Conservation (phyloP, 2,113 vertebrate species). For the Sorex fumeus region DNA sequence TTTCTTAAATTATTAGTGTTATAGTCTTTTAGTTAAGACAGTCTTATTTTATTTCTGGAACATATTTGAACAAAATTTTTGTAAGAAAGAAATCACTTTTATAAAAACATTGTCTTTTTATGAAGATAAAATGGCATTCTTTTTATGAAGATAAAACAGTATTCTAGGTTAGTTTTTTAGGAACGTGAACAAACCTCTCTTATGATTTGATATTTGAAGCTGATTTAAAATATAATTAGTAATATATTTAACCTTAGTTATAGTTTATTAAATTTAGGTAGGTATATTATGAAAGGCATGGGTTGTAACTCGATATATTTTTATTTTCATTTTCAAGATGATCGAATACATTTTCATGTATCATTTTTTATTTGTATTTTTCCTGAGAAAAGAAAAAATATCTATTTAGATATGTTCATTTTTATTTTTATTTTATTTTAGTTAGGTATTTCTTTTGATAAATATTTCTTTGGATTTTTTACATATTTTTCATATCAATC, state of each 20-base stretch:
- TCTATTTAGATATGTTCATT: background rate
- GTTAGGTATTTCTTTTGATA: background rate
- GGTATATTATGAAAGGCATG: too few species aligned
- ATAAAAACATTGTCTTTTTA: background rate
- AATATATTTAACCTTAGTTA: too few species aligned
- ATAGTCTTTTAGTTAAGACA: background rate
- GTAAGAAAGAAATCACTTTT: background rate
- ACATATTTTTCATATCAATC: background rate
- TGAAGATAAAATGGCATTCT: background rate
- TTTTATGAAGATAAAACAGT: background rate
- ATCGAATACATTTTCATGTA: background rate
- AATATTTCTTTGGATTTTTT: background rate
- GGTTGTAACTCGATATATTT: background rate
- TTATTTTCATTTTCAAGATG: background rate
- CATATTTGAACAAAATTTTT: slow-evolving; percentile 8
- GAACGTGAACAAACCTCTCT: too few species aligned
- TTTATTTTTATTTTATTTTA: background rate
- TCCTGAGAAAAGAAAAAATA: background rate
- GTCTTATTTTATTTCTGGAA: background rate
- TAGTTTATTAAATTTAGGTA: too few species aligned
- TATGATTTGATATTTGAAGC: too few species aligned
- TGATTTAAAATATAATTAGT: too few species aligned
- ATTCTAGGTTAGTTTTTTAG: too few species aligned
- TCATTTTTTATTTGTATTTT: background rate
- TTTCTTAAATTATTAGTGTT: background rate